A percentile compares a stretch with the other conserved stretches of the same genome.
Conservation (phyloP, 2,797 vertebrate species). For the Mormyrops attenuatus region DNA sequence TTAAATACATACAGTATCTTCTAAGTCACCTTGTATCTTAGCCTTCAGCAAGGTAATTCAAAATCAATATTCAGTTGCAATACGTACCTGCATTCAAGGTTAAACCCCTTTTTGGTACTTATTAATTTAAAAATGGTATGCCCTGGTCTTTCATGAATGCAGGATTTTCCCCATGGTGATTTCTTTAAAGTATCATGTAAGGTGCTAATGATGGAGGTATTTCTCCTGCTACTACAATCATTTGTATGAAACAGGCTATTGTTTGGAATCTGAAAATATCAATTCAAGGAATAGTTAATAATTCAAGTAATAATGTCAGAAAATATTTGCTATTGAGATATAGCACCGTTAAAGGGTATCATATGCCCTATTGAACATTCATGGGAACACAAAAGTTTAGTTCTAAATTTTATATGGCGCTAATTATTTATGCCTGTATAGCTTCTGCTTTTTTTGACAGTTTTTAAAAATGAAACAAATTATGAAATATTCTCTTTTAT, state of each 20-base stretch:
- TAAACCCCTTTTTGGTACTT: conserved; percentile 45
- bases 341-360: not conserved
- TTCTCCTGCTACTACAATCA: conserved; percentile 27
- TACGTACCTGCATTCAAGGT: conserved; percentile 56
- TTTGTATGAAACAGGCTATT: conserved; percentile 13
- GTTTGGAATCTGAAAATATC: not conserved
- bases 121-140: conserved; percentile 55
- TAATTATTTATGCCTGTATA: conserved; percentile 35
- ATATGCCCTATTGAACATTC: not conserved
- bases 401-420: conserved; percentile 7
- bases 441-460: conserved; percentile 15
- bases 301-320: not conserved
- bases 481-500: conserved; percentile 36
- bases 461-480: conserved; percentile 32
- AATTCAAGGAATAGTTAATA: not conserved
- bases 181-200: conserved; percentile 1
- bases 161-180: not conserved
- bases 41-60: conserved; percentile 65
- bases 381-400: conserved; percentile 7
- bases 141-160: conserved; percentile 29
- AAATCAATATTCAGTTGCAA: conserved; percentile 62
- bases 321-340: not conserved
- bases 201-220: conserved; percentile 27
- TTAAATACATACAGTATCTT: conserved; percentile 48
- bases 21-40: conserved; percentile 49